These are phyloP conservation scores for Pseudopleuronectes americanus DNA, from an alignment of 2,797 vertebrate species.

Conservation along the genomic window DNA sequence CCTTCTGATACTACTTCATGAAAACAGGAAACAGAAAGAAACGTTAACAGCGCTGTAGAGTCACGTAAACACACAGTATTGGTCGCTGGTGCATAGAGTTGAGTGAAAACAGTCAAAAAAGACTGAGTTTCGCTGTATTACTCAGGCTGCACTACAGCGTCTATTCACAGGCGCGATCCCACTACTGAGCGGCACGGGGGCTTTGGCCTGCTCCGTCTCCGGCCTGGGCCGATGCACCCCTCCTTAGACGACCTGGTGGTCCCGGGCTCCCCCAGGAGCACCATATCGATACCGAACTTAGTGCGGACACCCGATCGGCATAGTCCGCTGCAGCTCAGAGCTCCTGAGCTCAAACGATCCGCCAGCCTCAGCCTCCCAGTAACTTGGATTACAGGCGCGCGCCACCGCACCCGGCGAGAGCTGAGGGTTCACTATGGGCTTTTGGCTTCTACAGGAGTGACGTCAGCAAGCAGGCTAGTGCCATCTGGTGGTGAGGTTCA, in stretches of 20 bases:
- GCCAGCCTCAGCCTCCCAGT: constrained; percentile 69
- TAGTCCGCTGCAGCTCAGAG: constrained; percentile 72
- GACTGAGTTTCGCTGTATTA: constrained; percentile 63
- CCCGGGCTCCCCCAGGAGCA: constrained; percentile 68
- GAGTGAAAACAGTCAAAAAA: rapidly evolving
- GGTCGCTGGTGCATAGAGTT: background rate
- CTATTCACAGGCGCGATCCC: constrained; percentile 74
- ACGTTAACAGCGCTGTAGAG: too few relatives aligned
- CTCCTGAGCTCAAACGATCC: constrained; percentile 74
- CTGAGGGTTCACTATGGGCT: rapidly evolving
- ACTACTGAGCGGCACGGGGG: constrained; percentile 77
- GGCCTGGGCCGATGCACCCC: constrained; percentile 78
- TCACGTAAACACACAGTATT: background rate
- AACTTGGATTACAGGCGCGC: constrained; percentile 61
- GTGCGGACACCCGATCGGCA: constrained; percentile 69
- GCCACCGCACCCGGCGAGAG: constrained; percentile 46
- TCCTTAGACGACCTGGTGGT: constrained; percentile 73
- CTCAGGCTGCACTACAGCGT: constrained; percentile 57
- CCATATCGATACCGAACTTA: constrained; percentile 71
- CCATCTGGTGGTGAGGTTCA: background rate
- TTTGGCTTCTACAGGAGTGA: constrained; percentile 10
- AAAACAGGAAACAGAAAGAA: rapidly evolving
- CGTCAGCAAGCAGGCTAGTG: background rate
- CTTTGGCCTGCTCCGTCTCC: constrained; percentile 77
- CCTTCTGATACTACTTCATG: background rate